Evolutionary conservation across 2,888 invertebrate genomes (phyloP), one percentile per base, ranked within the genome.

Genomic region (Epiblema foenella): DNA sequence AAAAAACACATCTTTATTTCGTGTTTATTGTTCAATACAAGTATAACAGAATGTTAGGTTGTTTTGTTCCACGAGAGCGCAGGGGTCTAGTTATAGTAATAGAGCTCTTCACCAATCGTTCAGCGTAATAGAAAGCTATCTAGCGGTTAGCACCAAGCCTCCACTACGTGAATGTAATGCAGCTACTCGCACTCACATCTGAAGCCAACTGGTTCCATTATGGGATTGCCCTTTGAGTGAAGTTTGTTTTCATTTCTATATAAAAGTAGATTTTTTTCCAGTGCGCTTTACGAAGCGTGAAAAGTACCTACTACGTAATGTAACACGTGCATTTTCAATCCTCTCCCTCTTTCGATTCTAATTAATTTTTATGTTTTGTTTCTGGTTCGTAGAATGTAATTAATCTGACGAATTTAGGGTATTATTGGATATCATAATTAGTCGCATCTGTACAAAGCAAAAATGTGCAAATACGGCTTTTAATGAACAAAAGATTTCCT

Each of bases 211-310:
- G 75, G 81, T 83, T 89, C 91, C 93, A 93, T 93, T 93, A 93
- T 90, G 90, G 90, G 89, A 93, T 93, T 93, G 89, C 89, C 84
- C 84, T 87, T 85, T 83, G 87, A 89, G 89, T 88, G 85, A 89
- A 87, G 91, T 92, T 91, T 87, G 87, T 90, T 89, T 91, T 89
- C 83, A 88, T 85, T 85, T 83, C 79, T 82, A 81, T 81, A 85
- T 88, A 85, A 86, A 87, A 84, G 82, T 81, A 76, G 78, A 79
- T n/a, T 85, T 87, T 90, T 88, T 86, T 83, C 75, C 80, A 77
- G 75, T 78, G 79, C 77, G 81, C 77, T 85, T 82, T 81, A 78
- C 82, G 78, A 80, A 84, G 79, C 83, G 83, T 82, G 81, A 83
- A 83, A 81, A 80, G 81, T 78, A 33, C n/a, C n/a, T n/a, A 5